Base-by-base conservation (phyloP, 2,797 vertebrate species). In the Esox lucius region DNA sequence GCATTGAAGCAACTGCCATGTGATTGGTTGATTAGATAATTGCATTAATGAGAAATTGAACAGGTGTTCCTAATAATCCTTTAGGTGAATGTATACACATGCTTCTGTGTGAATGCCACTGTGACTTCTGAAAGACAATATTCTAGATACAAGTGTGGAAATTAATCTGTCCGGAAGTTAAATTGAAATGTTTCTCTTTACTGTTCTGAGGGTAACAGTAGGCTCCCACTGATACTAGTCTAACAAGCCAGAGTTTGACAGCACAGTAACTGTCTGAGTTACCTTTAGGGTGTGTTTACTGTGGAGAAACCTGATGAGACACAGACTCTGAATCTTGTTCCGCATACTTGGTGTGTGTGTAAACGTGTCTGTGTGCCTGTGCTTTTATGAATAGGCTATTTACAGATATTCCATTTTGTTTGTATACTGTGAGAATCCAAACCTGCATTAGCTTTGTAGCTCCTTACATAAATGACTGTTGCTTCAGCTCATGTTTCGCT, bases 401-500 rank as follows among this genome's bases (percentile, higher is more conserved):
- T 59, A 59, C 3, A 59, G n/a, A 59, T 61, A 26, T 61, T 61
- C 24, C 8, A 24, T 26, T 61, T 9, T 26, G 11, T 26, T 61
- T 61, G 8, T 26, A 31, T 31, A 5, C 16, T 56, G 53, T 56
- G 16, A 65, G 7, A 31, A n/a, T 42, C 65, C 66, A 68, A 39
- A 35, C n/a, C 35, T 11, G 9, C 7, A 24, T 42, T 46, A 2
- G 67, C 46, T 68, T n/a, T 24, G 46, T 49, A 22, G 11, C 22
- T 28, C 49, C 19, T 31, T 42, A 19, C 39, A 33, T 39, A 39
- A 22, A 72, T 15, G 70, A 33, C 51, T 16, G 11, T 39, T 42
- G n/a, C 31, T 71, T 76, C 77, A 71, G 83, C 82, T 70, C 49
- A 28, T 82, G 81, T 80, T 86, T 87, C 80, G 73, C 77, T 71